Percentiles rank a stretch among this genome's conserved stretches.
Evolutionary conservation across 2,113 vertebrate genomes (phyloP).

Genomic region (Lichenostomus cassidix): DNA sequence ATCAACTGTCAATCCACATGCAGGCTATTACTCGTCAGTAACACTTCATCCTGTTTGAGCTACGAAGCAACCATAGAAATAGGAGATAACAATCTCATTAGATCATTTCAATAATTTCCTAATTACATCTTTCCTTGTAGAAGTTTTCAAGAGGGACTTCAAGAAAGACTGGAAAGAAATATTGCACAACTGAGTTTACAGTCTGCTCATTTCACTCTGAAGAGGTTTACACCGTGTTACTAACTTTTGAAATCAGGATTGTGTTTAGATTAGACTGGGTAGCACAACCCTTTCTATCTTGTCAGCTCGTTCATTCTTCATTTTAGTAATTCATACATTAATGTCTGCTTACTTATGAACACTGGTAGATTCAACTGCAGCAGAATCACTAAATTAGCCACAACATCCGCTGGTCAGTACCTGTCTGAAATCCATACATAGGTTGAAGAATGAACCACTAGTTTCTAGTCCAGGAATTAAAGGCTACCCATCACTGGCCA

Average conservation of each 20-base stretch:
- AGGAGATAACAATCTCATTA: not conserved
- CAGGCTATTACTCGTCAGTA: not conserved
- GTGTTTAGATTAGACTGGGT: not conserved
- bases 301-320: not conserved
- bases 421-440: not conserved
- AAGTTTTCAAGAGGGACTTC: not conserved
- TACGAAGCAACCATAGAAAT: not conserved
- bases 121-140: not conserved
- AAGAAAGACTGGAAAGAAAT: not conserved
- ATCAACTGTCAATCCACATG: not conserved
- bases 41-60: not conserved
- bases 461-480: not conserved
- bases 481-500: not conserved
- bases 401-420: not conserved
- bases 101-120: not conserved
- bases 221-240: not conserved
- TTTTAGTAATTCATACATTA: not conserved
- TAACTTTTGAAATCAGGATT: not conserved
- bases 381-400: not conserved
- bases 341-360: not conserved
- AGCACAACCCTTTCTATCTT: not conserved
- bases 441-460: not conserved
- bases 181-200: not conserved
- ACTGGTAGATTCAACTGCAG: not conserved
- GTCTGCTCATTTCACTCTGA: not conserved